Conservation (phyloP, 2,888 invertebrate species). For the Limenitis camilla region DNA sequence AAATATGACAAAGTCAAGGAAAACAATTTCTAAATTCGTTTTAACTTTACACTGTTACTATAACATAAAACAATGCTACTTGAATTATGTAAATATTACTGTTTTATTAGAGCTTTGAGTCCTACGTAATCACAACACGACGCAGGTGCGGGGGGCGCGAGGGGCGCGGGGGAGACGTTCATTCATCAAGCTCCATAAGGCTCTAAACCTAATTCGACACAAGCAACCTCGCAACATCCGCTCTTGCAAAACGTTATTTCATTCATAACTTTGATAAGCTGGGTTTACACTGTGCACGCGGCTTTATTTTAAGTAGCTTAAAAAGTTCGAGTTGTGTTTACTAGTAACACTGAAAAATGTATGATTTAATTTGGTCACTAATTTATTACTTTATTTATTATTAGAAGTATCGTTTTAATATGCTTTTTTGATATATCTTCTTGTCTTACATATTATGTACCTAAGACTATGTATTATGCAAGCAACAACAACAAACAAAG, state of each 20-base stretch:
- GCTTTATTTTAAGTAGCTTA: no score
- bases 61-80: slow-evolving; percentile 15
- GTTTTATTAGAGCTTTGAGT: slow-evolving; percentile 14
- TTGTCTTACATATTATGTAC: no score
- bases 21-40: no score
- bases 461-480: no score
- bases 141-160: slow-evolving; percentile 8
- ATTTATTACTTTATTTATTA: no score
- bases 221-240: slow-evolving; percentile 73
- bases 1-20: no score
- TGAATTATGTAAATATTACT: slow-evolving; percentile 10
- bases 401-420: no score
- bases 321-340: no score
- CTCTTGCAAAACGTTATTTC: slow-evolving; percentile 74
- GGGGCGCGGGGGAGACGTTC: slow-evolving; percentile 41
- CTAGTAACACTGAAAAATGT: no score
- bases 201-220: slow-evolving; percentile 73
- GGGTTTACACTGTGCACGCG: slow-evolving; percentile 37
- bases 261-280: slow-evolving; percentile 66
- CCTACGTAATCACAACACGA: slow-evolving; percentile 18
- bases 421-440: no score
- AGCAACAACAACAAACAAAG: no score
- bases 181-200: slow-evolving; percentile 73
- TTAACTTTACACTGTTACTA: not conserved
- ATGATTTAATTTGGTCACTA: no score